Conservation (phyloP, 2,113 vertebrate species). For the Nansenia antarctica region DNA sequence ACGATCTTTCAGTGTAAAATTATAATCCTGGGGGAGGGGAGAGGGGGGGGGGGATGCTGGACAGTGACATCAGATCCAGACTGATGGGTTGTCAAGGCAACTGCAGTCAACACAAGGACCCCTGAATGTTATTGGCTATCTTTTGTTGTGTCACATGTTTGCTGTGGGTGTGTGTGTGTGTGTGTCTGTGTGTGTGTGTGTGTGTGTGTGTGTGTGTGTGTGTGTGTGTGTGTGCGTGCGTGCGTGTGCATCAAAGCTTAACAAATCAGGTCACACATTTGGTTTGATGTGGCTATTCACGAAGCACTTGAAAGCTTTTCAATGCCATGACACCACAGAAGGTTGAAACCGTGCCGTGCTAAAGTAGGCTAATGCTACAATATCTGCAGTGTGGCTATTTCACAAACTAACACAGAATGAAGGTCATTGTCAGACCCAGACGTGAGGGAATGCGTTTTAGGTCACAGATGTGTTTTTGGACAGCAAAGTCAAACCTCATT, state of each 20-base stretch:
- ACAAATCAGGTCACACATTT: neutral
- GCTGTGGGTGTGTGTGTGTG: too few relatives aligned
- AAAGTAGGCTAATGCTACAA: too few relatives aligned
- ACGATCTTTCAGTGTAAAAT: too few relatives aligned
- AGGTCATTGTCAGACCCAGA: too few relatives aligned
- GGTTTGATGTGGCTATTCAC: neutral
- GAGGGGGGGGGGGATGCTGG: too few relatives aligned
- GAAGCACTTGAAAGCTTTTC: conserved; percentile 5
- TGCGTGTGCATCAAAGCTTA: neutral
- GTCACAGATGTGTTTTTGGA: neutral
- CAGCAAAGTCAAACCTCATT: neutral
- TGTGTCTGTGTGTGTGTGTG: neutral
- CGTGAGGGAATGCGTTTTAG: too few relatives aligned
- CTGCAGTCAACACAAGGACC: conserved; percentile 13
- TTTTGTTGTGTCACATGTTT: conserved; percentile 3
- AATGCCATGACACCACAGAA: neutral
- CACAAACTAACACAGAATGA: too few relatives aligned
- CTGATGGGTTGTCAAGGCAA: conserved; percentile 59
- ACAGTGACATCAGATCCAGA: conserved; percentile 37
- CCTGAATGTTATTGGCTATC: conserved; percentile 15
- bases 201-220: too few relatives aligned
- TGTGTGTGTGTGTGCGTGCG: neutral
- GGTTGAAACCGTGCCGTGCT: too few relatives aligned
- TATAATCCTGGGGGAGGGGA: too few relatives aligned
- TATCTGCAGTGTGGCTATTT: too few relatives aligned